Conservation (phyloP, 1,140 invertebrate genomes). For the Zaprionus lachaisei region DNA sequence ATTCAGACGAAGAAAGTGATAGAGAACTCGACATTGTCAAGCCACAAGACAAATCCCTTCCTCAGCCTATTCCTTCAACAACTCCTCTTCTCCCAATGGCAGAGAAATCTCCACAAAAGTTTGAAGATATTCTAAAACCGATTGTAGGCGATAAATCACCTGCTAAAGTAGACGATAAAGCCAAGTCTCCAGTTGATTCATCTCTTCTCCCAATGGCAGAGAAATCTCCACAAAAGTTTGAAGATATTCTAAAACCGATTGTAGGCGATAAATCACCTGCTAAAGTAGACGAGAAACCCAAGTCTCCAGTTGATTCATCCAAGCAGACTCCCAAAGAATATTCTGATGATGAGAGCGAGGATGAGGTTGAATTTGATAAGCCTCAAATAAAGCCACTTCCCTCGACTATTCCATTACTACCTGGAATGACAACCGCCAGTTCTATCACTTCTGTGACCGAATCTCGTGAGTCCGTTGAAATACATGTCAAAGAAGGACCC, state of each 20-base stretch:
- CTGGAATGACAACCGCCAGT: neutral
- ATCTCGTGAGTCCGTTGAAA: constrained; percentile 1
- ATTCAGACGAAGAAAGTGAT: constrained; percentile 18
- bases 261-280: neutral
- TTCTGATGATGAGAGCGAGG: constrained; percentile 7
- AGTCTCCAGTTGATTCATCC: constrained; percentile 12
- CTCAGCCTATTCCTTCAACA: constrained; percentile 1
- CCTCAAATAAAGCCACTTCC: neutral
- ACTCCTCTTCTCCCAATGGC: neutral
- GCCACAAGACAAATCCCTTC: neutral
- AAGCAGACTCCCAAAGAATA: constrained; percentile 5
- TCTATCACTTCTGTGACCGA: neutral
- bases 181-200: constrained; percentile 13
- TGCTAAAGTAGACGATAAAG: constrained; percentile 19
- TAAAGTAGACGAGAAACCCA: constrained; percentile 22
- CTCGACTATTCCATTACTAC: neutral
- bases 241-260: constrained; percentile 3
- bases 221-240: neutral
- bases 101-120: neutral
- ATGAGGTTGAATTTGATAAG: neutral
- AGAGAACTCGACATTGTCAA: neutral
- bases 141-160: neutral
- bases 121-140: constrained; percentile 2
- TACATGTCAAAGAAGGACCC: neutral
- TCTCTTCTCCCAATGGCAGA: neutral